Percentiles rank a stretch among this genome's conserved stretches.
Conservation (phyloP, 2,113 vertebrate genomes). For the Hippolais icterina region DNA sequence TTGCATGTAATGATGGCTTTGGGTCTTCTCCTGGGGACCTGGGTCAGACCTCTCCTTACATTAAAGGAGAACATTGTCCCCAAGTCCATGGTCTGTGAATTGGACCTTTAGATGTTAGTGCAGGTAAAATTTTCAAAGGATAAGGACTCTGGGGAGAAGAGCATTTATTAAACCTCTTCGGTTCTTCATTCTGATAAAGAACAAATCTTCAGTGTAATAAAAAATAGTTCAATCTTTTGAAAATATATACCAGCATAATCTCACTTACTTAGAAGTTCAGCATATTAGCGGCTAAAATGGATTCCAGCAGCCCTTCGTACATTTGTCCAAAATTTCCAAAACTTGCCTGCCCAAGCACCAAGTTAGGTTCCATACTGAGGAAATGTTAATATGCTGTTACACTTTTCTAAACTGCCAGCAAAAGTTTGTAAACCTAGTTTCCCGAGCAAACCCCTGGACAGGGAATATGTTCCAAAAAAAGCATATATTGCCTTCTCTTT, state of each 20-base stretch:
- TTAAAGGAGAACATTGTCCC: background rate
- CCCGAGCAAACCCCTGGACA: background rate
- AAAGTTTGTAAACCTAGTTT: conserved; percentile 23
- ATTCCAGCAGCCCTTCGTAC: background rate
- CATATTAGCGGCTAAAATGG: background rate
- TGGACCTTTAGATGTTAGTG: background rate
- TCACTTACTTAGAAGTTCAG: background rate
- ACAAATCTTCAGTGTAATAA: conserved; percentile 16
- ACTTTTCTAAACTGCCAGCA: background rate
- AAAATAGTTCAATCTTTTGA: conserved; percentile 16
- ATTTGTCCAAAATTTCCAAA: background rate
- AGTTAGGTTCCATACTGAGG: background rate
- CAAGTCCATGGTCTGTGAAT: background rate
- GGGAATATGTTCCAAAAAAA: background rate
- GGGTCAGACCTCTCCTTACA: background rate
- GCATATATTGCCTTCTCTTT: background rate
- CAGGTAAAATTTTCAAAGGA: conserved; percentile 20
- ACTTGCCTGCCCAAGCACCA: background rate
- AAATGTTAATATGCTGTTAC: background rate
- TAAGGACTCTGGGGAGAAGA: background rate
- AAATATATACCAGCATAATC: background rate
- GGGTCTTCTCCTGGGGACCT: background rate
- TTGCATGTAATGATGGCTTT: background rate
- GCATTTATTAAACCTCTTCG: conserved; percentile 28
- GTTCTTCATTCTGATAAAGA: conserved; percentile 2